These are phyloP conservation scores for Conus ventricosus DNA, from an alignment of 1,140 invertebrate species.

Conservation along the genomic window DNA sequence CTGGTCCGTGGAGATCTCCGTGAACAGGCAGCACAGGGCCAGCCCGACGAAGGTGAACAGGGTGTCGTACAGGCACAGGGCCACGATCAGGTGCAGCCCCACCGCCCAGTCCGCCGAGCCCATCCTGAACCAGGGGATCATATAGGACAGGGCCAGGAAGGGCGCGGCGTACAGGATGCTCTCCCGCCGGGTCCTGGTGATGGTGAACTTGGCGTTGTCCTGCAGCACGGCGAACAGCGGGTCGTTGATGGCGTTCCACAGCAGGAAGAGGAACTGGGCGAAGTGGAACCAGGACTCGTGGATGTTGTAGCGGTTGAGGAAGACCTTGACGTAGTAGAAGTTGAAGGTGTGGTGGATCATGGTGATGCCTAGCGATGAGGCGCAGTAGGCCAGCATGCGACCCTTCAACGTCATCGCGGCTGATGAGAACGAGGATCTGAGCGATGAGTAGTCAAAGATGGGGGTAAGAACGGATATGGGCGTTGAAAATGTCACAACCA, in stretches of 20 bases:
- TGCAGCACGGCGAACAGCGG: constrained; percentile 73
- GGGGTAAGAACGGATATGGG: background rate
- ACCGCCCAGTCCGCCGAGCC: constrained; percentile 34
- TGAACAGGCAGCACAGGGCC: constrained; percentile 72
- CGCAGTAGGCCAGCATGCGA: constrained; percentile 57
- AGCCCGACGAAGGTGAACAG: constrained; percentile 74
- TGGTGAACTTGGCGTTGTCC: constrained; percentile 64
- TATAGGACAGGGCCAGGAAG: constrained; percentile 71
- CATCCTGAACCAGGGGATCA: constrained; percentile 76
- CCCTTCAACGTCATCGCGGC: constrained; percentile 8
- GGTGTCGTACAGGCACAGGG: constrained; percentile 75
- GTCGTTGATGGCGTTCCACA: constrained; percentile 77
- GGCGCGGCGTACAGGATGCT: constrained; percentile 73
- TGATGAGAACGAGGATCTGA: background rate
- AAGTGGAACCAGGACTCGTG: constrained; percentile 74
- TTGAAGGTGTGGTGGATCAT: constrained; percentile 61
- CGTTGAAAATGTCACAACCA: too few species aligned
- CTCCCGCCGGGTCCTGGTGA: constrained; percentile 69
- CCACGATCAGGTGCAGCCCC: constrained; percentile 72
- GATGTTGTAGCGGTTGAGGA: constrained; percentile 74
- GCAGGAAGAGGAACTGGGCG: constrained; percentile 73
- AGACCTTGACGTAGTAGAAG: constrained; percentile 74
- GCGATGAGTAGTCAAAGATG: background rate
- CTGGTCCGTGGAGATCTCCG: constrained; percentile 71
- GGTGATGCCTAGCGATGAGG: constrained; percentile 54